Base-by-base conservation (phyloP, 2,797 vertebrate species). In the Numenius phaeopus region DNA sequence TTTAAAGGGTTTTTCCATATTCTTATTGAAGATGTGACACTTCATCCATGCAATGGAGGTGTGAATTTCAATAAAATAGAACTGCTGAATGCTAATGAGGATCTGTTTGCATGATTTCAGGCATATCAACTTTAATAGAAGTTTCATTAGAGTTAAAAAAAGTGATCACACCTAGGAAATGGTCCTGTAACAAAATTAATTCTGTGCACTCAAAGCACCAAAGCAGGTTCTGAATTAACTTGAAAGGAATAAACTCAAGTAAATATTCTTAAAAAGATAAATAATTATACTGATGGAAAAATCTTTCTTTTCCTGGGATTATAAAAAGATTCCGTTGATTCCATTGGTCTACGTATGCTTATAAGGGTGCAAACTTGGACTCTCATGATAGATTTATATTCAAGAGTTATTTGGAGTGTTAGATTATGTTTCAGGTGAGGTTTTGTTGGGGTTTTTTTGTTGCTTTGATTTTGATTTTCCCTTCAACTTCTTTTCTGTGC, bases 41-140 rank as follows among this genome's bases (percentile, higher is more conserved):
- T 93, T 95, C 37, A 87, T 50, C 65, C 65, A 78, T 57, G 29
- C 77, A 91, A 52, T 11, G 55, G 65, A 94, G 62, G 18, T 79
- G 17, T 89, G 79, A 92, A 55, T 88, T 93, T 91, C 46, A 87
- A 76, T 84, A 61, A 90, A 92, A 72, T 32, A 78, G 84, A 23
- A 42, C 57, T 85, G 22, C 11, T 84, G 93, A 76, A 58, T 82
- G 46, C 13, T 84, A 80, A 93, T 78, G 52, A 65, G 55, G 30
- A 73, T 55, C 47, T 50, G 17, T 67, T 94, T 59, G 58, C 39
- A 65, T 85, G 54, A 76, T 57, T 90, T 84, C 34, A 93, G 42
- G 46, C 10, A 71, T 37, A 83, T 66, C 24, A 93, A 86, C 23
- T 52, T 94, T 75, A 94, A 83, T 27, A 81, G 79, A 94, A 91